phyloP scores from a whole-genome alignment of 2,888 invertebrate species.

The Notodonta dromedarius region DNA sequence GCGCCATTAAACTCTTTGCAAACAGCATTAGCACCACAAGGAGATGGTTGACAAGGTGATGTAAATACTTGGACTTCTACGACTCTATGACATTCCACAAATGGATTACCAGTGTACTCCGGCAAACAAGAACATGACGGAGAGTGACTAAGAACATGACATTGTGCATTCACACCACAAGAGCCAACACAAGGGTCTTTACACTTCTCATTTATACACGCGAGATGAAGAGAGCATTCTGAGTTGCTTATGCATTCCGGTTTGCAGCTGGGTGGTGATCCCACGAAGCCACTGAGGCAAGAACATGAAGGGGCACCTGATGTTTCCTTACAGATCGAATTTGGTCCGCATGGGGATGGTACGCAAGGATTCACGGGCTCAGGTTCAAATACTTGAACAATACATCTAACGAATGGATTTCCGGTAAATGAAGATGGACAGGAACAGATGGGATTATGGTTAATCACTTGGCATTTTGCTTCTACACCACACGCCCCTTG shows the following conservation, averaged over 20 bases:
- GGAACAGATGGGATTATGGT: slow-evolving; percentile 92
- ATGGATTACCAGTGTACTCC: slow-evolving; percentile 91
- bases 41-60: slow-evolving; percentile 86
- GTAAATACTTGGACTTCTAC: slow-evolving; percentile 66
- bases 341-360: slow-evolving; percentile 93
- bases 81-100: slow-evolving; percentile 84
- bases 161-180: slow-evolving; percentile 90
- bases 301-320: slow-evolving; percentile 90
- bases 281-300: slow-evolving; percentile 87
- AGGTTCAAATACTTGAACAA: slow-evolving; percentile 73
- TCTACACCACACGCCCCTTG: slow-evolving; percentile 91
- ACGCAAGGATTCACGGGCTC: slow-evolving; percentile 86
- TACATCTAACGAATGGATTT: slow-evolving; percentile 90
- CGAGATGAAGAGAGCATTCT: slow-evolving; percentile 87
- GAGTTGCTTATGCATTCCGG: slow-evolving; percentile 92
- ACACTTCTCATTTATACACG: slow-evolving; percentile 91
- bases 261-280: slow-evolving; percentile 90
- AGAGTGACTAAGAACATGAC: slow-evolving; percentile 90
- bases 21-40: slow-evolving; percentile 87
- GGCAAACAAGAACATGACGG: slow-evolving; percentile 87
- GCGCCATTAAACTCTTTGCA: slow-evolving; percentile 85
- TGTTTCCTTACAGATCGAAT: slow-evolving; percentile 88
- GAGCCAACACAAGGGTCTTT: slow-evolving; percentile 88
- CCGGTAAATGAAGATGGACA: slow-evolving; percentile 88
- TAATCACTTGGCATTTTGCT: slow-evolving; percentile 90